Conservation (phyloP, 64 coral and sea anemone species). For the Cladopsammia gracilis region DNA sequence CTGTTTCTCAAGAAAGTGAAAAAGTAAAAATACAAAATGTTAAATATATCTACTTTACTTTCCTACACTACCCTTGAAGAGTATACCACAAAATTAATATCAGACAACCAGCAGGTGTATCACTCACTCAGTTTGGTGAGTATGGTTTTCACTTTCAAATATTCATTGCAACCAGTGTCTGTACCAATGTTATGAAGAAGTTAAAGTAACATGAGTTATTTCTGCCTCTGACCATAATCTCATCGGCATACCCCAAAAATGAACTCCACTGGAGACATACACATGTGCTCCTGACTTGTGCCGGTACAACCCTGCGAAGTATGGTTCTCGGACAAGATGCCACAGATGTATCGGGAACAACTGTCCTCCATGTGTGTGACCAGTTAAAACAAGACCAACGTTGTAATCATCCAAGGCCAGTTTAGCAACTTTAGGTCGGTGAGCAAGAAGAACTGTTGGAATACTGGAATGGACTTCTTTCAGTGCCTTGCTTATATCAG, state of each 20-base stretch:
- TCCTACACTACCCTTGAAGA: no score
- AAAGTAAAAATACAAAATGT: no score
- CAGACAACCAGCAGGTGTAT: no score
- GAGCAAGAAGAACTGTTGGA: conserved; percentile 74
- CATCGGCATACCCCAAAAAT: conserved; percentile 97
- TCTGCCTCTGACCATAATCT: conserved; percentile 76
- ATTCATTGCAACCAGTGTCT: no score
- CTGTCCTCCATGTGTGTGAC: conserved; percentile 90
- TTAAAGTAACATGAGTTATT: conserved; percentile 76
- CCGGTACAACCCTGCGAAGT: conserved; percentile 80
- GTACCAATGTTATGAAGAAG: neutral
- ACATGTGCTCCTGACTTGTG: conserved; percentile 74
- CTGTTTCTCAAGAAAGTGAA: no score
- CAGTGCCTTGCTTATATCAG: conserved; percentile 71
- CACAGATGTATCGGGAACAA: conserved; percentile 86
- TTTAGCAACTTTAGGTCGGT: conserved; percentile 77
- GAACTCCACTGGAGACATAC: conserved; percentile 80
- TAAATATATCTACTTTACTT: no score
- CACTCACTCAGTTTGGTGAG: no score
- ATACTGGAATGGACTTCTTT: conserved; percentile 56
- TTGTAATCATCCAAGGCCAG: conserved; percentile 63
- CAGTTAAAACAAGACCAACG: conserved; percentile 74
- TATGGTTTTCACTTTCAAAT: no score
- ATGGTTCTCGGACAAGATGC: conserved; percentile 80
- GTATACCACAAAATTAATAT: no score